Evolutionary conservation across 2,113 vertebrate species (phyloP), one percentile per base, ranked within the genome.

Genomic region (Benitochromis conjunctus): DNA sequence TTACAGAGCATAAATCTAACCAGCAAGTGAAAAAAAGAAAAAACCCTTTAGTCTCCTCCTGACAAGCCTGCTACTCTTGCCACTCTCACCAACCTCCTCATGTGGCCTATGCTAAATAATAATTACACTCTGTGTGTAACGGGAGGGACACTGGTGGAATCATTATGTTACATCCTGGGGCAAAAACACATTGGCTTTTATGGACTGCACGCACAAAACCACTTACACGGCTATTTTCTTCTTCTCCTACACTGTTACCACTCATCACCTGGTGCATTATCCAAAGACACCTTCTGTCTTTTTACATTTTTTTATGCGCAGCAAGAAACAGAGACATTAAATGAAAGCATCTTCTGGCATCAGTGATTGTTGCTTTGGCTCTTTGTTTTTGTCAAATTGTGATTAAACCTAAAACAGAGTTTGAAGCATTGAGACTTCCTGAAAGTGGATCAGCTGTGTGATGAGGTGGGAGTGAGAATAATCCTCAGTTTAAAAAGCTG

Each of bases 111-210:
- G 66, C 60, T 64, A 64, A 38, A 24, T 41, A 69, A 9, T 26
- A 46, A 0, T 0, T 6, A 7, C 0, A 21, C 8, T 8, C 2
- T 18, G 2, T 46, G 10, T 71, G n/a, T 43, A 46, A 71, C 13
- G 9, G 3, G 0, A 38, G 66, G 12, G 38, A 71, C 1, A 0
- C 38, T 29, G 66, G 1, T 46, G 24, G 69, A 24, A 11, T 74
- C 14, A 2, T 48, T 74, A 26, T 19, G 7, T 19, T 48, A 43
- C 69, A 29, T 10, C 69, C 24, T 29, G 14, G 9, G 24, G 41
- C 21, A 26, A 71, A 26, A 71, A 46, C 41, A 71, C 1, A 0
- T 71, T 18, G 24, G 24, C 24, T 74, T 74, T 29, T 48, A 41
- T 29, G 24, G 41, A 29, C 46, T 74, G 16, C 69, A 48, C 43